A percentile compares a stretch with the other conserved stretches of the same genome.
Conservation (phyloP, 2,113 vertebrate genomes). For the Hymenochirus boettgeri region DNA sequence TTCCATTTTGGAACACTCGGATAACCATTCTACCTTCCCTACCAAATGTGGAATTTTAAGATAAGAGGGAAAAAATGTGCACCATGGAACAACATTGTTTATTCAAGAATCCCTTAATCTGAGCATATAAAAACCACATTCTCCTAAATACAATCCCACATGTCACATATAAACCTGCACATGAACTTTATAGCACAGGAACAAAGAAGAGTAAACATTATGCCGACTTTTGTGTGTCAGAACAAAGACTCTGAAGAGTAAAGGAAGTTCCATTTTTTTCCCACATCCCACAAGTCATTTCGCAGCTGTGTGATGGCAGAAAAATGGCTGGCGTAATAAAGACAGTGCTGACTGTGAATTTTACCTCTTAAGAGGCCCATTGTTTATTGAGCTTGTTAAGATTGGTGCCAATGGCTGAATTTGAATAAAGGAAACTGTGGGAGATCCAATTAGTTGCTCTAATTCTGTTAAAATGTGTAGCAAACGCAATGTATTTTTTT, state of each 20-base stretch:
- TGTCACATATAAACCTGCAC: conserved; percentile 14
- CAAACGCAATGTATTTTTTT: conserved; percentile 22
- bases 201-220: conserved; percentile 37
- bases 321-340: conserved; percentile 25
- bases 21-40: too few relatives aligned
- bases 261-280: conserved; percentile 38
- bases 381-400: conserved; percentile 42
- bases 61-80: neutral
- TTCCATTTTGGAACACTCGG: too few relatives aligned
- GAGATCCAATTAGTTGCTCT: conserved; percentile 35
- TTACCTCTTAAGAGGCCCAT: conserved; percentile 34
- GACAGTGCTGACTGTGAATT: conserved; percentile 38
- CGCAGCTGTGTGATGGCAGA: conserved; percentile 25
- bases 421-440: conserved; percentile 34
- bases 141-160: conserved; percentile 5
- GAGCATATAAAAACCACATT: conserved; percentile 1
- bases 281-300: conserved; percentile 38
- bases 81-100: too few relatives aligned
- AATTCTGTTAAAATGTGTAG: conserved; percentile 23
- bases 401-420: conserved; percentile 37
- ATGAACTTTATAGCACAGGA: conserved; percentile 5
- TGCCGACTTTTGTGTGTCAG: conserved; percentile 34
- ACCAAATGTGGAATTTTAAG: too few relatives aligned
- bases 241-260: conserved; percentile 14
- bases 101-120: too few relatives aligned